Conservation (phyloP, 2,888 invertebrate genomes). For the Lissocephala sabroskyi region DNA sequence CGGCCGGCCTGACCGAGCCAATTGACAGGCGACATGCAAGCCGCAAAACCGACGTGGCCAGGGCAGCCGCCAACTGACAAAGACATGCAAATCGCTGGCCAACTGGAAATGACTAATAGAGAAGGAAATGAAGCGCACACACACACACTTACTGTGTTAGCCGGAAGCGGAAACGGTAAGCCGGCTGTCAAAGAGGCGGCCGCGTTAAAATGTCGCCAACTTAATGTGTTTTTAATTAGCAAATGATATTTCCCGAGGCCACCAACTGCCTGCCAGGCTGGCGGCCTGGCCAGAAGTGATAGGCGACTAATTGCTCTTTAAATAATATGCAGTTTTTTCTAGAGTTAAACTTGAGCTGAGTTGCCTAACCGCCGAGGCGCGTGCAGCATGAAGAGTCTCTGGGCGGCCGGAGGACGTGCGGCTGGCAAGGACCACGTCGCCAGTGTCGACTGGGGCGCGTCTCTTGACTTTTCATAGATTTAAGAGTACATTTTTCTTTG, state of each 20-base stretch:
- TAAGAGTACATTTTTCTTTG: slow-evolving; percentile 54
- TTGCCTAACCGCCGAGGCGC: too few species aligned
- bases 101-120: slow-evolving; percentile 7
- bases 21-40: neutral
- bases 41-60: neutral
- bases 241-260: slow-evolving; percentile 11
- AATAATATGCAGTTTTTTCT: slow-evolving; percentile 1
- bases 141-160: neutral
- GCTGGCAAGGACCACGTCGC: slow-evolving; percentile 34
- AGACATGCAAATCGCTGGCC: slow-evolving; percentile 43
- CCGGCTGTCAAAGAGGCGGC: neutral
- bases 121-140: neutral
- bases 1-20: neutral
- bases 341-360: too few species aligned
- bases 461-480: slow-evolving; percentile 55
- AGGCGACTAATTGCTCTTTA: neutral
- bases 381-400: neutral
- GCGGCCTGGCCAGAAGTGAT: too few species aligned
- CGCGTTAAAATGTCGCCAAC: slow-evolving; percentile 3
- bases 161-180: too few species aligned
- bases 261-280: neutral
- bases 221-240: slow-evolving; percentile 32
- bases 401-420: slow-evolving; percentile 31
- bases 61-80: slow-evolving; percentile 18
- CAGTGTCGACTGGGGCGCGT: slow-evolving; percentile 12